phyloP scores from a whole-genome alignment of 2,113 vertebrate genomes.

The Chaetura pelagica region DNA sequence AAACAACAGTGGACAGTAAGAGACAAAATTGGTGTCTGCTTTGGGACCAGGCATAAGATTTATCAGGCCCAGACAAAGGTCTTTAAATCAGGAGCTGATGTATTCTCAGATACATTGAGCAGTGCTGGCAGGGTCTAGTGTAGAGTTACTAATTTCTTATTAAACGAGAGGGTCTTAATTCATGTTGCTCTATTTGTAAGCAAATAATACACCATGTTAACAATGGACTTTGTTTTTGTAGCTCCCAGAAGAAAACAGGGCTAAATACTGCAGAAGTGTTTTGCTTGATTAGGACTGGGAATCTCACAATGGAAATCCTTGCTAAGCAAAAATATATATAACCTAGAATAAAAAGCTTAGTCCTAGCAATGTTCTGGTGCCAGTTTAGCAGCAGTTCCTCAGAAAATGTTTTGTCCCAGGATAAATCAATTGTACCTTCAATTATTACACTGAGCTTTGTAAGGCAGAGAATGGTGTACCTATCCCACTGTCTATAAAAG shows the following conservation, averaged over 20 bases:
- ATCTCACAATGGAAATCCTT: constrained; percentile 24
- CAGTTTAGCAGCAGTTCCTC: background rate
- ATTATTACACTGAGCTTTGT: background rate
- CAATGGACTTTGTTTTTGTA: constrained; percentile 39
- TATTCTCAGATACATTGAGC: background rate
- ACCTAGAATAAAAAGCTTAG: background rate
- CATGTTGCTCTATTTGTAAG: constrained; percentile 6
- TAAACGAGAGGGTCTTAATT: constrained; percentile 32
- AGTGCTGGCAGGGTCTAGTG: background rate
- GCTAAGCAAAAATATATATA: constrained; percentile 13
- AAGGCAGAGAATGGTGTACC: background rate
- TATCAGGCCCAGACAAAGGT: background rate
- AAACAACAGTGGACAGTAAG: background rate
- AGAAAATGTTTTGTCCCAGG: background rate
- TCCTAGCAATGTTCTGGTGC: background rate
- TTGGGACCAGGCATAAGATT: constrained; percentile 10
- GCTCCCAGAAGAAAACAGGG: constrained; percentile 11
- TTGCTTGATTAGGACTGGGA: background rate
- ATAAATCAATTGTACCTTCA: background rate
- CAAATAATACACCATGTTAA: constrained; percentile 1
- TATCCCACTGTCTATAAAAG: background rate
- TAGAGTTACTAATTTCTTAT: background rate
- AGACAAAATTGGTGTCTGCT: constrained; percentile 24
- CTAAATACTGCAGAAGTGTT: constrained; percentile 20
- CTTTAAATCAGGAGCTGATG: constrained; percentile 23